A percentile compares a stretch with the other conserved stretches of the same genome.
These are phyloP conservation scores for Diabrotica undecimpunctata DNA, from an alignment of 1,140 invertebrate species.

Conservation along the genomic window DNA sequence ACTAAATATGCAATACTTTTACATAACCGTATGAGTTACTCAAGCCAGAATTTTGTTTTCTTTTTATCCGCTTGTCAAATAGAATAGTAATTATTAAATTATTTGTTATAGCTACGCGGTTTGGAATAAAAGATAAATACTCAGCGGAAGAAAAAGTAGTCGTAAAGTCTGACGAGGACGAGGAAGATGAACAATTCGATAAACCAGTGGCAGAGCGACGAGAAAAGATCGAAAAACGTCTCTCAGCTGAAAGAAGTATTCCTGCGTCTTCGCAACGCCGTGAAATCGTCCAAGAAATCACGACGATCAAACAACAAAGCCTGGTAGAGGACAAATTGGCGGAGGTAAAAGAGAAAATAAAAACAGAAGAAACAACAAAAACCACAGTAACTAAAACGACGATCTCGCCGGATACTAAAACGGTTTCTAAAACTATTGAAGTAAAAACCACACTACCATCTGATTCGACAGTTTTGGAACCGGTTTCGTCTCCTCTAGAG, in stretches of 20 bases:
- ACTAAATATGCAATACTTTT: too few relatives aligned
- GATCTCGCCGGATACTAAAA: conserved; percentile 20
- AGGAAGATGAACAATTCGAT: conserved; percentile 63
- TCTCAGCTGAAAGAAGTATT: conserved; percentile 61
- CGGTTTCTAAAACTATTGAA: conserved; percentile 33
- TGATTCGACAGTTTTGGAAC: conserved; percentile 23
- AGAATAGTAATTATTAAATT: not conserved
- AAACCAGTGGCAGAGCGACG: conserved; percentile 65
- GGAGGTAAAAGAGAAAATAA: conserved; percentile 54
- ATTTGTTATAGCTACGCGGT: not conserved
- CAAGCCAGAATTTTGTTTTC: too few relatives aligned
- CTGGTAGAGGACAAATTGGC: conserved; percentile 56
- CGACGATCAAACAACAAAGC: conserved; percentile 65
- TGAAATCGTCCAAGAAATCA: conserved; percentile 65
- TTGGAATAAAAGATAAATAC: conserved; percentile 53
- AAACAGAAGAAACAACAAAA: conserved; percentile 36
- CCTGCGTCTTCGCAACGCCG: conserved; percentile 64
- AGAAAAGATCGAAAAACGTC: conserved; percentile 65
- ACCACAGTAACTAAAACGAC: conserved; percentile 21
- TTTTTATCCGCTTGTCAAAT: too few relatives aligned
- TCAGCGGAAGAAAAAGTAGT: conserved; percentile 69
- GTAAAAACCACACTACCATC: conserved; percentile 35
- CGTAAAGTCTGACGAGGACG: conserved; percentile 54
- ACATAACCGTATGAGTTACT: too few relatives aligned
- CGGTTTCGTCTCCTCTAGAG: conserved; percentile 12